phyloP scores from a whole-genome alignment of 1,140 invertebrate species.

The Cephus cinctus region DNA sequence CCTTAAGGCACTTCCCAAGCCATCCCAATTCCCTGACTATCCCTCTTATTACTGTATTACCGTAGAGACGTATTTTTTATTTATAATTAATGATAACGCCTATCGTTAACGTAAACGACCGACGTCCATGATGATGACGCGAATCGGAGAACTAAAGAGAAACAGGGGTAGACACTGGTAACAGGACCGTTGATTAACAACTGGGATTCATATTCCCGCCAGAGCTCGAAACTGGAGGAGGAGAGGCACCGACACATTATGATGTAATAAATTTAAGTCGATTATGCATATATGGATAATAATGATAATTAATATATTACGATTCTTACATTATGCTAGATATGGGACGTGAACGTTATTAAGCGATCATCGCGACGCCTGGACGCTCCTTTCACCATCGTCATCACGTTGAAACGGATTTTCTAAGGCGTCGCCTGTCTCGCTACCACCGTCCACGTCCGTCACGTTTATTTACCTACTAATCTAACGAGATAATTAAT shows the following conservation, averaged over 20 bases:
- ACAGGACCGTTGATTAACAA: too few relatives aligned
- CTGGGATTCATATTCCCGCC: too few relatives aligned
- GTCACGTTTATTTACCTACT: slow-evolving; percentile 22
- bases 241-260: slow-evolving; percentile 13
- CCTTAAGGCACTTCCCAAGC: too few relatives aligned
- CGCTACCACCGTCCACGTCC: too few relatives aligned
- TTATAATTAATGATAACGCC: slow-evolving; percentile 3
- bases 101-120: too few relatives aligned
- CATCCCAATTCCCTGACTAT: too few relatives aligned
- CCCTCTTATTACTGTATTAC: too few relatives aligned
- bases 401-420: not conserved
- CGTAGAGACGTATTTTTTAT: slow-evolving; percentile 5
- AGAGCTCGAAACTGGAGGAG: too few relatives aligned
- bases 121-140: not conserved
- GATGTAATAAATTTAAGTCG: slow-evolving; percentile 23
- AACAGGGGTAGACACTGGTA: too few relatives aligned
- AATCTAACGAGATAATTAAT: slow-evolving; percentile 24
- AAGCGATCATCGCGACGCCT: not conserved
- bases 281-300: slow-evolving; percentile 21
- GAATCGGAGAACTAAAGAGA: too few relatives aligned
- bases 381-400: not conserved
- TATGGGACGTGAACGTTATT: too few relatives aligned
- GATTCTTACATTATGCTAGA: slow-evolving; percentile 16
- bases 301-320: slow-evolving; percentile 25
- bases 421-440: not conserved